A percentile compares a stretch with the other conserved stretches of the same genome.
phyloP scores from a whole-genome alignment of 2,797 vertebrate genomes.

The Semaprochilodus insignis region DNA sequence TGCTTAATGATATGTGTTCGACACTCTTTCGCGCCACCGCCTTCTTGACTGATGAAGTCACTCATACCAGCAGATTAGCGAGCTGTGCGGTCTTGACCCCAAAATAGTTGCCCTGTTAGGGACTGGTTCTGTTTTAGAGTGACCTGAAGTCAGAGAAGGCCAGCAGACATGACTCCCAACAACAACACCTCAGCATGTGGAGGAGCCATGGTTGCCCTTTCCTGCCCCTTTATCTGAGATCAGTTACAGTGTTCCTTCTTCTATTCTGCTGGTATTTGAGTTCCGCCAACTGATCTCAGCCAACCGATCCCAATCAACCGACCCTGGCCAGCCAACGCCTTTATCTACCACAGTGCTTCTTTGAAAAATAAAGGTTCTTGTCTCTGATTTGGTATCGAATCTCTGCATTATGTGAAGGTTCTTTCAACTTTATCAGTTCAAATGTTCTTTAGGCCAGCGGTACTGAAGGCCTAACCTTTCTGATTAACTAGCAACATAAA shows the following conservation, averaged over 20 bases:
- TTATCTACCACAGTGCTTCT: not conserved
- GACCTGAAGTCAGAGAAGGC: constrained; percentile 20
- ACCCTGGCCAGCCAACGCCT: too few relatives aligned
- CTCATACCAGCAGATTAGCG: constrained; percentile 71
- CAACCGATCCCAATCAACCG: not conserved
- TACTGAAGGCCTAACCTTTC: too few relatives aligned
- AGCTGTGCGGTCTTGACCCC: constrained; percentile 63
- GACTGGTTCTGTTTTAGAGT: constrained; percentile 37
- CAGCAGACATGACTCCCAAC: not conserved
- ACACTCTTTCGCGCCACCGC: constrained; percentile 60
- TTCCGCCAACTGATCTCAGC: not conserved
- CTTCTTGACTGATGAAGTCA: constrained; percentile 75
- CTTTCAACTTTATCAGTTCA: too few relatives aligned
- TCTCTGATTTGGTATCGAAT: not conserved
- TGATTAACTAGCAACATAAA: too few relatives aligned
- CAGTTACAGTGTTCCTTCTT: constrained; percentile 31
- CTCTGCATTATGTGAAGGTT: too few relatives aligned
- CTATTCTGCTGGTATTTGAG: constrained; percentile 15
- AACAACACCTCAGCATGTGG: constrained; percentile 9
- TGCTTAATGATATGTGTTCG: constrained; percentile 68
- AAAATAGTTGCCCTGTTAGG: constrained; percentile 29
- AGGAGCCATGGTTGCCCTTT: not conserved
- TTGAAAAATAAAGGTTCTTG: not conserved
- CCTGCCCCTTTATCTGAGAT: constrained; percentile 8
- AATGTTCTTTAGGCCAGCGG: too few relatives aligned